phyloP scores from a whole-genome alignment of 2,888 invertebrate genomes.

The Mesorhabditis belari region DNA sequence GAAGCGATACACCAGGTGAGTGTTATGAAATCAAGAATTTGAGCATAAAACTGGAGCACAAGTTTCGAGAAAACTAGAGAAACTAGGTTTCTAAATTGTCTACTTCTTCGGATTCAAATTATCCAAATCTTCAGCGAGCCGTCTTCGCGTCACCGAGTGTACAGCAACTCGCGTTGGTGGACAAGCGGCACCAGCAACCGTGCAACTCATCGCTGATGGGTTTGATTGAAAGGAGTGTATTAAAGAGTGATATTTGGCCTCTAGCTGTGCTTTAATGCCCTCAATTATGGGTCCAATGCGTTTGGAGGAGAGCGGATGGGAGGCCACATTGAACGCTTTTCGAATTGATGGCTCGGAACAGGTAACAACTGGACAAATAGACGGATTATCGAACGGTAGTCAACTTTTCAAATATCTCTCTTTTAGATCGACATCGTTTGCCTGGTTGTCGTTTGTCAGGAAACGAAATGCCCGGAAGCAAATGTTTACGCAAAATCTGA shows the following conservation, averaged over 20 bases:
- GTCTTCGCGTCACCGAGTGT: conserved; percentile 43
- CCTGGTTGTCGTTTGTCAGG: conserved; percentile 18
- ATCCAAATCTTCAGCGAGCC: conserved; percentile 27
- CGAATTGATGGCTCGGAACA: conserved; percentile 50
- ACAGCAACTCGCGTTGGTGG: conserved; percentile 50
- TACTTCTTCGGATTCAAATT: too few species aligned
- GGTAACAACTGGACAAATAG: conserved; percentile 39
- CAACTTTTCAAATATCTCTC: conserved; percentile 12
- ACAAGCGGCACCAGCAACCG: conserved; percentile 28
- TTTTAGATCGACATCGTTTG: conserved; percentile 27
- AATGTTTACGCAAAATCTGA: not conserved
- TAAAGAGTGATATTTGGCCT: conserved; percentile 2
- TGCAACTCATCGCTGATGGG: conserved; percentile 45
- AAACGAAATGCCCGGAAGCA: conserved; percentile 12
- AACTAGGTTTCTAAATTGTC: not conserved
- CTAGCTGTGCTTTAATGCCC: conserved; percentile 47
- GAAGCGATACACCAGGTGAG: conserved; percentile 31
- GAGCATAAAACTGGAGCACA: too few species aligned
- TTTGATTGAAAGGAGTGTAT: conserved; percentile 1
- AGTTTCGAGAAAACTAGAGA: too few species aligned
- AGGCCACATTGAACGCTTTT: conserved; percentile 48
- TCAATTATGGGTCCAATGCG: conserved; percentile 46
- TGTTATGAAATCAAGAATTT: not conserved
- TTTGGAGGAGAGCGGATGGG: conserved; percentile 28
- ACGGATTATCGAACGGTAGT: conserved; percentile 27